Percentiles rank a stretch among this genome's conserved stretches.
Evolutionary conservation across 1,140 invertebrate species (phyloP).

Genomic region (Ctenoplectra terminalis): DNA sequence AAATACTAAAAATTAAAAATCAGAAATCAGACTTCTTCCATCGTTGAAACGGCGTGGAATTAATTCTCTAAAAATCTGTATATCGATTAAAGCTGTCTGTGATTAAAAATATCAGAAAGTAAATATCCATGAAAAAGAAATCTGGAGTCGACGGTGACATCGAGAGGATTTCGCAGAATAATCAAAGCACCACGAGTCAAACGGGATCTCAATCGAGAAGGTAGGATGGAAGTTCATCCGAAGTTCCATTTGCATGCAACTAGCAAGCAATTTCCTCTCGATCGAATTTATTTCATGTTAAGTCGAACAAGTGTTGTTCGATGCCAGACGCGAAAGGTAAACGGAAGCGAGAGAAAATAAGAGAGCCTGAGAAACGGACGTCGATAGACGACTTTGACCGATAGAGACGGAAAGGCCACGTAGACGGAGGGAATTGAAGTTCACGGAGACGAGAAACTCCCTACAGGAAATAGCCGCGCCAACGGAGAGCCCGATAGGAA

Average conservation of each 20-base stretch:
- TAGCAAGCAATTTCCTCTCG: constrained; percentile 56
- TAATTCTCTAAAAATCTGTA: too few relatives aligned
- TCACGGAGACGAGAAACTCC: constrained; percentile 42
- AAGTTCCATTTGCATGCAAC: constrained; percentile 25
- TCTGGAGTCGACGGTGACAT: too few relatives aligned
- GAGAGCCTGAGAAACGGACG: constrained; percentile 12
- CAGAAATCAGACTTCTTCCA: too few relatives aligned
- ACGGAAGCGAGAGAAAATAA: constrained; percentile 21
- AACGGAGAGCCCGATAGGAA: neutral
- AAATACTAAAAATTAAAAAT: too few relatives aligned
- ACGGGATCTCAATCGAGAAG: neutral
- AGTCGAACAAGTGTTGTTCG: constrained; percentile 58
- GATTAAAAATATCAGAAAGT: too few relatives aligned
- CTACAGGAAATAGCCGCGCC: constrained; percentile 29
- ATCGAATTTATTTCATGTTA: constrained; percentile 61
- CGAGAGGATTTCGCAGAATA: neutral
- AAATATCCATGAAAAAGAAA: neutral
- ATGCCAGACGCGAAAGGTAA: constrained; percentile 8
- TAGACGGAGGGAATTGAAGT: constrained; percentile 43
- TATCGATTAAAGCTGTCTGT: too few relatives aligned
- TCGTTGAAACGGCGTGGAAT: too few relatives aligned
- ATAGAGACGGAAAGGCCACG: constrained; percentile 40
- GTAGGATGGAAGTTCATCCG: constrained; percentile 7
- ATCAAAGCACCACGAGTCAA: neutral
- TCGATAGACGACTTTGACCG: constrained; percentile 44